Evolutionary conservation across 2,797 vertebrate genomes (phyloP), one percentile per base, ranked within the genome.

Genomic region (Spinus pinus): DNA sequence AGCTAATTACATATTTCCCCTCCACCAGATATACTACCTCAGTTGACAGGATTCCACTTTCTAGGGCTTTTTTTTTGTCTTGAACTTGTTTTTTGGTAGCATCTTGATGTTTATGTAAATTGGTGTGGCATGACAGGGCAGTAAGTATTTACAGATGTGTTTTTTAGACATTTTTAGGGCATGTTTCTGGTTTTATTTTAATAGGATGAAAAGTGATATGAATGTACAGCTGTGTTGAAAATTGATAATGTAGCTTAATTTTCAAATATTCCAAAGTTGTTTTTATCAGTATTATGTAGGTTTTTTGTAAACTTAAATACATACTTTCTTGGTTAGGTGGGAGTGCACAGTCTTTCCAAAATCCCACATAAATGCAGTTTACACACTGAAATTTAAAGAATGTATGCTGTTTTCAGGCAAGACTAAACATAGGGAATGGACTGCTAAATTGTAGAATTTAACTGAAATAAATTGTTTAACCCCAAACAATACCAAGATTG

Each of bases 11-110:
- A 3, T 75, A 25, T 69, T 78, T 57, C 17, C 90, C 51, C 58
- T 93, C 57, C 64, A 83, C 80, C 89, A 88, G 94, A 95, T 96
- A 84, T 97, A 97, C 98, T 98, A 98, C 98, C 98, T 98, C 98
- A 98, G 96, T 97, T 98, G 96, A 97, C 93, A 97, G 96, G 97
- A 98, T 97, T 97, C 95, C 91, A 97, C 81, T 95, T 94, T 96
- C 85, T 96, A 92, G 95, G 97, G 95, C 94, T 96, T 96, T 93
- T 74, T n/a, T 96, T 97, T 94, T 88, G 73, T 98, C 97, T 98
- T 89, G 96, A 97, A 91, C 92, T 91, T 97, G 95, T 80, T 94
- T 97, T 97, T 95, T 51, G 54, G 95, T 97, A 96, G 97, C 95
- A 81, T 94, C 93, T 95, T 96, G 97, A 95, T 95, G 74, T 93